A percentile compares a stretch with the other conserved stretches of the same genome.
Conservation (phyloP, 2,888 invertebrate genomes). For the Eupithecia tripunctaria region DNA sequence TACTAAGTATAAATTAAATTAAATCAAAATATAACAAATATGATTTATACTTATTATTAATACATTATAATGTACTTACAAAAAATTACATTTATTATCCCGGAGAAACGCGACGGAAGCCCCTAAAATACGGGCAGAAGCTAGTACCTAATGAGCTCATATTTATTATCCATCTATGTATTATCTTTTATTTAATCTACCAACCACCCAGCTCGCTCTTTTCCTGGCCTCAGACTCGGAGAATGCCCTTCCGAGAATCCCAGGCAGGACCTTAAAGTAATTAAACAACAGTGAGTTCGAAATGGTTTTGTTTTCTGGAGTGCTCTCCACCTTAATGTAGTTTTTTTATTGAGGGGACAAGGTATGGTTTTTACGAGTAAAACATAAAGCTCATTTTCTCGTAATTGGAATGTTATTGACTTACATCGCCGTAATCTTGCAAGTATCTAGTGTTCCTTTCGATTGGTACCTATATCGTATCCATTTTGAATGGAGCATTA, state of each 20-base stretch:
- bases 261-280: background rate
- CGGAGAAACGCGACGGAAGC: background rate
- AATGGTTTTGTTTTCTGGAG: background rate
- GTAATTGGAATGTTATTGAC: background rate
- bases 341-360: background rate
- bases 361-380: background rate
- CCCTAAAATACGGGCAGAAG: background rate
- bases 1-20: too few species aligned
- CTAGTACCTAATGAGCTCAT: background rate
- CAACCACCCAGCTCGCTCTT: background rate
- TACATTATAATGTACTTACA: too few species aligned
- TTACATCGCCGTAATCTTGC: too few species aligned
- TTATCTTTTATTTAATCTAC: too few species aligned
- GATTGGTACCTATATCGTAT: too few species aligned
- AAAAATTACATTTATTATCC: too few species aligned
- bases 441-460: too few species aligned
- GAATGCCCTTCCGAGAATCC: slow-evolving; percentile 6
- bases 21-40: too few species aligned
- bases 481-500: too few species aligned
- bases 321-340: background rate
- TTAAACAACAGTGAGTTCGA: background rate
- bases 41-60: too few species aligned
- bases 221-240: slow-evolving; percentile 9
- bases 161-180: too few species aligned
- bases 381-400: background rate